Percentiles rank a stretch among this genome's conserved stretches.
Conservation (phyloP, 2,113 vertebrate species). For the Notarius lentiginosus region DNA sequence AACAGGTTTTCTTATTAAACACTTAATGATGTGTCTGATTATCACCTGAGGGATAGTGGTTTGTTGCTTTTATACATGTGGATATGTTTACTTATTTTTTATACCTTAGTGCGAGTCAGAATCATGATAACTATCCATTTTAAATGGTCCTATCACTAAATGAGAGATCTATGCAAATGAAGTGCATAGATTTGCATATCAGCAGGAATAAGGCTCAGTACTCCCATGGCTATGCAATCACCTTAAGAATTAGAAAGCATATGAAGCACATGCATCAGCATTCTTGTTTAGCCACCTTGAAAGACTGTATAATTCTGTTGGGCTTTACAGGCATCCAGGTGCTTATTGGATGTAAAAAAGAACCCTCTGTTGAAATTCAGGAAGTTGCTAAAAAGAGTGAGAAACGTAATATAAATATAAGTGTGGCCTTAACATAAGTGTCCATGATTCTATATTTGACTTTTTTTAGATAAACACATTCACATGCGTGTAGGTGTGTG, state of each 20-base stretch:
- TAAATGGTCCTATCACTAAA: slow-evolving; percentile 52
- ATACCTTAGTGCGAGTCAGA: slow-evolving; percentile 50
- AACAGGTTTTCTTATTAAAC: slow-evolving; percentile 60
- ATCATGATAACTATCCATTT: slow-evolving; percentile 48
- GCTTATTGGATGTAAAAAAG: slow-evolving; percentile 44
- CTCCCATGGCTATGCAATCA: slow-evolving; percentile 55
- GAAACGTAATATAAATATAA: neutral
- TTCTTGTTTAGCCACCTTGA: slow-evolving; percentile 58
- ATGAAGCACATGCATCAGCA: slow-evolving; percentile 60
- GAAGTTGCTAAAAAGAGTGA: slow-evolving; percentile 62
- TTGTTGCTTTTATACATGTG: slow-evolving; percentile 18
- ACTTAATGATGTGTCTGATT: slow-evolving; percentile 67
- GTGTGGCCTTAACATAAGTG: neutral
- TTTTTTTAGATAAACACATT: neutral
- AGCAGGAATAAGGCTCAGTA: slow-evolving; percentile 43
- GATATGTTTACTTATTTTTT: slow-evolving; percentile 30
- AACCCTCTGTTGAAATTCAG: slow-evolving; percentile 49
- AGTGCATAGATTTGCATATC: slow-evolving; percentile 50
- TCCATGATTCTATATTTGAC: neutral
- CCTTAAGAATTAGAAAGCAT: slow-evolving; percentile 57
- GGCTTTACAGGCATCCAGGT: slow-evolving; percentile 60
- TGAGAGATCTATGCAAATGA: slow-evolving; percentile 44
- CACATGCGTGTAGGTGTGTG: slow-evolving; percentile 5
- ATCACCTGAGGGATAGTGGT: slow-evolving; percentile 49
- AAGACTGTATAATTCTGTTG: slow-evolving; percentile 59